These are phyloP conservation scores for Bettongia penicillata DNA, from an alignment of 2,113 vertebrate species.

Conservation along the genomic window DNA sequence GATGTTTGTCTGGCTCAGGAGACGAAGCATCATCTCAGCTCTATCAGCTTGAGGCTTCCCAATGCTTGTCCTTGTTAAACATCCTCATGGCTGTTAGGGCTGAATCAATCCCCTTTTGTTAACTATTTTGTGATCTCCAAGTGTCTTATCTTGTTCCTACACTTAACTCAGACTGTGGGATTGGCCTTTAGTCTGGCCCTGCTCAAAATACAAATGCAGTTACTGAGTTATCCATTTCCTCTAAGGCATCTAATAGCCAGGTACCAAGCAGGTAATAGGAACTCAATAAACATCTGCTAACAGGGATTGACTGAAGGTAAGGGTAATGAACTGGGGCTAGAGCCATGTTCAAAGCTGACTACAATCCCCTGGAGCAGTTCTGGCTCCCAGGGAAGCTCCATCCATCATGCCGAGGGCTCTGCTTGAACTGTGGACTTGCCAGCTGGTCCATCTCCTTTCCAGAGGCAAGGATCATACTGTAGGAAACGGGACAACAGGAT, in stretches of 20 bases:
- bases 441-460: not conserved
- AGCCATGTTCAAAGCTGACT: not conserved
- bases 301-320: not conserved
- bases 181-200: not conserved
- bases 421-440: not conserved
- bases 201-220: not conserved
- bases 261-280: not conserved
- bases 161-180: not conserved
- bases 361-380: not conserved
- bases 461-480: not conserved
- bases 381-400: not conserved
- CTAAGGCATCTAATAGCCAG: not conserved
- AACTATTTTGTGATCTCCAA: not conserved
- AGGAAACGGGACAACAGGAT: not conserved
- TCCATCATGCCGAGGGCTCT: not conserved
- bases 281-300: not conserved
- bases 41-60: too few species aligned
- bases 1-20: too few species aligned
- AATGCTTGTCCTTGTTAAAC: too few species aligned
- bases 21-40: too few species aligned
- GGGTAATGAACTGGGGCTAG: too few species aligned
- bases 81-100: too few species aligned
- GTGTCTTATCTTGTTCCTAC: not conserved
- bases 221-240: not conserved
- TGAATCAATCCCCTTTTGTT: too few species aligned